Conservation (phyloP, 2,113 vertebrate species). For the Neodontobutis hainanensis region DNA sequence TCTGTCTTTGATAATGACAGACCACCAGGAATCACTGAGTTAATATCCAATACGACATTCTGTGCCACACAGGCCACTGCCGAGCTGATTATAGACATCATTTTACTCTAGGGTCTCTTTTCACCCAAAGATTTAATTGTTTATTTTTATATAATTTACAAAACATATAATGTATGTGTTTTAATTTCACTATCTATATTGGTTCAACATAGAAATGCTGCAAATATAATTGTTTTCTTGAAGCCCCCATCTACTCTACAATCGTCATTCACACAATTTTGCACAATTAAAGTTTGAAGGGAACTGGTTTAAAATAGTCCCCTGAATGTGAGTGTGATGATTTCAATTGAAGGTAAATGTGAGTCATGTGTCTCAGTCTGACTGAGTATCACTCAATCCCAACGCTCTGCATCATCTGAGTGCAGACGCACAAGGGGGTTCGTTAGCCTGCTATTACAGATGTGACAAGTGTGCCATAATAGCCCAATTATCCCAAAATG, state of each 20-base stretch:
- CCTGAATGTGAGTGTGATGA: constrained; percentile 13
- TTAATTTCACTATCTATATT: too few relatives aligned
- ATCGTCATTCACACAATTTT: too few relatives aligned
- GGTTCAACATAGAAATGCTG: too few relatives aligned
- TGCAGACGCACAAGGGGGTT: constrained; percentile 89
- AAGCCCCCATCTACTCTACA: too few relatives aligned
- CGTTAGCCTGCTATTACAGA: constrained; percentile 96
- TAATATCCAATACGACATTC: constrained; percentile 72
- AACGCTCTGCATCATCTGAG: constrained; percentile 75
- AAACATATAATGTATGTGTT: too few relatives aligned
- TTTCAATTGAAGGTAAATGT: constrained; percentile 24
- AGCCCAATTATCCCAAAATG: constrained; percentile 97
- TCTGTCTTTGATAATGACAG: constrained; percentile 89
- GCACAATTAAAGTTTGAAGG: not conserved
- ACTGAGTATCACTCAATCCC: constrained; percentile 67
- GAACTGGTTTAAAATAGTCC: not conserved
- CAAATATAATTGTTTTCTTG: too few relatives aligned
- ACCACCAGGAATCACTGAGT: constrained; percentile 79
- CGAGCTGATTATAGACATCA: constrained; percentile 35
- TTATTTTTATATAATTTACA: too few relatives aligned
- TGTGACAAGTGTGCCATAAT: constrained; percentile 95
- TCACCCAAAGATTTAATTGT: too few relatives aligned
- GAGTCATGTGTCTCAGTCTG: constrained; percentile 41
- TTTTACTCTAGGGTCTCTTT: constrained; percentile 15
- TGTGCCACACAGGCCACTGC: constrained; percentile 64